Conservation (phyloP, 2,797 vertebrate genomes). For the Poecilia velifera region DNA sequence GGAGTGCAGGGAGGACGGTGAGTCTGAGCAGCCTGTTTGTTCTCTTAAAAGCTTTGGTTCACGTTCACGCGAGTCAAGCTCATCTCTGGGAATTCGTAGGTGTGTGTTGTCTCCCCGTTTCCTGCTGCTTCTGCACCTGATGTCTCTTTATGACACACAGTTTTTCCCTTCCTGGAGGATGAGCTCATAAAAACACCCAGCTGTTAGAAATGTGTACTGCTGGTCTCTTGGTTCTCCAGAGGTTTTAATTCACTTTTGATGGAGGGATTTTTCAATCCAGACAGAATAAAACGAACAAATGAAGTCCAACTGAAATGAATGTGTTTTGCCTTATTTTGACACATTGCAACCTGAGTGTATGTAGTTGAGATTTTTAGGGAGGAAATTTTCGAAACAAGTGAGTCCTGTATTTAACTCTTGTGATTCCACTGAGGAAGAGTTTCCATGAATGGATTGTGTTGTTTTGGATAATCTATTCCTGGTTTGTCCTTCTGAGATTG, state of each 20-base stretch:
- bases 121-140: slow-evolving; percentile 42
- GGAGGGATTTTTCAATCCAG: slow-evolving; percentile 7
- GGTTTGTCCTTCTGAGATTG: not conserved
- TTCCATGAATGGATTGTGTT: not conserved
- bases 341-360: not conserved
- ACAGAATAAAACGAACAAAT: slow-evolving; percentile 5
- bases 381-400: not conserved
- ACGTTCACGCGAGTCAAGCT: slow-evolving; percentile 29
- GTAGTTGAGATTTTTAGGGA: not conserved
- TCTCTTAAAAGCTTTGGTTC: slow-evolving; percentile 19
- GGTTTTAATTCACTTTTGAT: not conserved
- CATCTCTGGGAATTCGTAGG: slow-evolving; percentile 12
- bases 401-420: not conserved
- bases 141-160: slow-evolving; percentile 35
- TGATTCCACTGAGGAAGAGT: not conserved
- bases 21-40: slow-evolving; percentile 68
- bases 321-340: not conserved
- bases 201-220: slow-evolving; percentile 26
- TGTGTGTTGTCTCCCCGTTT: slow-evolving; percentile 28
- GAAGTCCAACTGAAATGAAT: not conserved
- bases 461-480: not conserved
- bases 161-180: slow-evolving; percentile 26
- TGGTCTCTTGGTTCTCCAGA: slow-evolving; percentile 15
- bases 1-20: slow-evolving; percentile 99
- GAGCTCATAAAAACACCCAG: slow-evolving; percentile 28